These are phyloP conservation scores for Drosophila putrida DNA, from an alignment of 2,888 invertebrate genomes.

Conservation along the genomic window DNA sequence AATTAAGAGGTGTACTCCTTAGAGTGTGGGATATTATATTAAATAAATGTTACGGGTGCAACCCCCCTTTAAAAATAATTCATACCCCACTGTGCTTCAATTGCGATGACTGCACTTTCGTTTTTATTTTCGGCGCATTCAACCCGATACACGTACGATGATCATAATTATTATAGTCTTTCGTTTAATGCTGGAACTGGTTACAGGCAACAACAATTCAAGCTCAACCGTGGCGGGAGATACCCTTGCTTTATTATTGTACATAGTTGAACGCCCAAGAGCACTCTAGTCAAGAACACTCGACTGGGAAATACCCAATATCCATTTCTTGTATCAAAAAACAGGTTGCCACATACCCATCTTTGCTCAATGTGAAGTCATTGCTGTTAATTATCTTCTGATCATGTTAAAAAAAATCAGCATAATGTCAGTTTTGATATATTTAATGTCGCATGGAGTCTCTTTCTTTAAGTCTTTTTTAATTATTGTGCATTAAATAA, in stretches of 20 bases:
- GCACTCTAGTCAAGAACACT: constrained; percentile 6
- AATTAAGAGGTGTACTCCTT: no score
- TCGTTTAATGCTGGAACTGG: constrained; percentile 52
- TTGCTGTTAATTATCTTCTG: not conserved
- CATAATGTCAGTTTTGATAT: no score
- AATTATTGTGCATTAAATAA: no score
- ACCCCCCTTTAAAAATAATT: not conserved
- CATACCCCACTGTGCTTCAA: constrained; percentile 29
- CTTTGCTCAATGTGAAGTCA: not conserved
- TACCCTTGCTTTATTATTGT: constrained; percentile 45
- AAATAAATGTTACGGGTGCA: not conserved
- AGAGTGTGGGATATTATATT: not conserved
- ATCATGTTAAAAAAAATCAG: no score
- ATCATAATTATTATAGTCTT: constrained; percentile 59
- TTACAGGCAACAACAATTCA: constrained; percentile 42
- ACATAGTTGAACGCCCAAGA: constrained; percentile 22
- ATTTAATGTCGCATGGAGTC: no score
- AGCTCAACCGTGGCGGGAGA: constrained; percentile 50
- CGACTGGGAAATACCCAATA: constrained; percentile 11
- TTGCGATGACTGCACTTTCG: constrained; percentile 58
- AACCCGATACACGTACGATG: constrained; percentile 59
- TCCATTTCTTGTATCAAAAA: not conserved
- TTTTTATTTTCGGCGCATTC: constrained; percentile 67
- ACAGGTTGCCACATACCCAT: not conserved
- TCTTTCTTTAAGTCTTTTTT: no score